Conservation (phyloP, 2,113 vertebrate genomes). For the Kryptolebias marmoratus region DNA sequence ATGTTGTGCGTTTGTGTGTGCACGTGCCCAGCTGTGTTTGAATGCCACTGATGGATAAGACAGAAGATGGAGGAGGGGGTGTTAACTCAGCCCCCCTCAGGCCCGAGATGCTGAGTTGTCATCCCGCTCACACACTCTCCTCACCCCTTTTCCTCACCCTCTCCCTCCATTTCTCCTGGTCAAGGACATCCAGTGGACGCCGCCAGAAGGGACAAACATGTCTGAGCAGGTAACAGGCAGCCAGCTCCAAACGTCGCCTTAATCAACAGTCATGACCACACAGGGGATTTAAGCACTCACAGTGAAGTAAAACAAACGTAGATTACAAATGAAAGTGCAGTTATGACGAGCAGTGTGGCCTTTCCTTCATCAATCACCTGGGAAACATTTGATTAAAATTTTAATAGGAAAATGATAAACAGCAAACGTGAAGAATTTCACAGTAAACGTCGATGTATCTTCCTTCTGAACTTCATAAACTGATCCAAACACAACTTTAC, state of each 20-base stretch:
- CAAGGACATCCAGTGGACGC: conserved; percentile 57
- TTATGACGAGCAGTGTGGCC: not conserved
- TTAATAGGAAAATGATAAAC: not conserved
- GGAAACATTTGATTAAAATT: conserved; percentile 7
- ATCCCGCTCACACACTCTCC: conserved; percentile 55
- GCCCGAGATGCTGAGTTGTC: conserved; percentile 50
- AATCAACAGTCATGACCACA: not conserved
- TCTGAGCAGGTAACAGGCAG: conserved; percentile 34
- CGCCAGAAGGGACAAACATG: conserved; percentile 45
- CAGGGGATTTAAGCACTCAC: conserved; percentile 6
- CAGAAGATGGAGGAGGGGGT: conserved; percentile 18
- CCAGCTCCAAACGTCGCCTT: conserved; percentile 9
- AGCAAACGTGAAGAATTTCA: not conserved
- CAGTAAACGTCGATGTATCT: conserved; percentile 28
- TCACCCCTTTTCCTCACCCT: not conserved
- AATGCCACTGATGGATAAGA: conserved; percentile 53
- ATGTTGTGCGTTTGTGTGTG: conserved; percentile 1
- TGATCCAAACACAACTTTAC: not conserved
- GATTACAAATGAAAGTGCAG: conserved; percentile 37
- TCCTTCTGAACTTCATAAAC: conserved; percentile 47
- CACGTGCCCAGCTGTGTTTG: conserved; percentile 25
- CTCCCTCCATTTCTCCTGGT: conserved; percentile 32
- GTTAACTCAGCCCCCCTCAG: conserved; percentile 43
- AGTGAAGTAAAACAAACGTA: not conserved
- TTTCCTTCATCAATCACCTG: conserved; percentile 24